Evolutionary conservation across 2,113 vertebrate species (phyloP).

Genomic region (Osmerus eperlanus): DNA sequence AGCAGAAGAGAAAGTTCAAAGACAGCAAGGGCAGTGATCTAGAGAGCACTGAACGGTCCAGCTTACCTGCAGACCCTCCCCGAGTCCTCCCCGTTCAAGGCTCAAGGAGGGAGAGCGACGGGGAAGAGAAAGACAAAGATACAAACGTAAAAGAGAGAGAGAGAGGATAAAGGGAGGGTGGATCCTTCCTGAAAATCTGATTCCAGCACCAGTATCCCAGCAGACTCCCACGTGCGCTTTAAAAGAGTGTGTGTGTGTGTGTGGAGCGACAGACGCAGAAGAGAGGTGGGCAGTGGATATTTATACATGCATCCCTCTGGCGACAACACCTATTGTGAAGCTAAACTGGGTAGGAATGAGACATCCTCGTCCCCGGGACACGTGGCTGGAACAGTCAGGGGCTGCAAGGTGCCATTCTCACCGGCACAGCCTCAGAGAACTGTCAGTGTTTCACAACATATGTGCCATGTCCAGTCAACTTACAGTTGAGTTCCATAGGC

Average conservation of each 20-base stretch:
- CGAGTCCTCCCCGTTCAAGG: neutral
- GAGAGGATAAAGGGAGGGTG: slow-evolving; percentile 1
- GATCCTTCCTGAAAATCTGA: slow-evolving; percentile 18
- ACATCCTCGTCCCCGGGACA: slow-evolving; percentile 31
- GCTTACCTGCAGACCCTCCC: slow-evolving; percentile 31
- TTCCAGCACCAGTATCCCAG: slow-evolving; percentile 16
- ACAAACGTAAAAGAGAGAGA: slow-evolving; percentile 44
- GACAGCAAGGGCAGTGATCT: neutral
- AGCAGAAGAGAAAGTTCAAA: neutral
- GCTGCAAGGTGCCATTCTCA: slow-evolving; percentile 15
- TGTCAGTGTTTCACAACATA: slow-evolving; percentile 13
- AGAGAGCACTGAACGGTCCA: slow-evolving; percentile 28
- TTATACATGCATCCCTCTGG: slow-evolving; percentile 12
- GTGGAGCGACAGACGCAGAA: neutral
- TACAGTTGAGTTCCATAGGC: no score
- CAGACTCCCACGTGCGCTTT: neutral
- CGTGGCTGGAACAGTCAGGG: slow-evolving; percentile 24
- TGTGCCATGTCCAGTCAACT: neutral
- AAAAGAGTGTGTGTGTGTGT: neutral
- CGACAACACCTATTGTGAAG: slow-evolving; percentile 31
- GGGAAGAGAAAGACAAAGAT: slow-evolving; percentile 20
- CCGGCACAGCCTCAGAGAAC: slow-evolving; percentile 9
- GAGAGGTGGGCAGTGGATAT: neutral
- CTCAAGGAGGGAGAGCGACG: neutral
- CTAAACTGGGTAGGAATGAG: slow-evolving; percentile 13